Conservation (phyloP, 2,113 vertebrate species). For the Ranitomeya variabilis region DNA sequence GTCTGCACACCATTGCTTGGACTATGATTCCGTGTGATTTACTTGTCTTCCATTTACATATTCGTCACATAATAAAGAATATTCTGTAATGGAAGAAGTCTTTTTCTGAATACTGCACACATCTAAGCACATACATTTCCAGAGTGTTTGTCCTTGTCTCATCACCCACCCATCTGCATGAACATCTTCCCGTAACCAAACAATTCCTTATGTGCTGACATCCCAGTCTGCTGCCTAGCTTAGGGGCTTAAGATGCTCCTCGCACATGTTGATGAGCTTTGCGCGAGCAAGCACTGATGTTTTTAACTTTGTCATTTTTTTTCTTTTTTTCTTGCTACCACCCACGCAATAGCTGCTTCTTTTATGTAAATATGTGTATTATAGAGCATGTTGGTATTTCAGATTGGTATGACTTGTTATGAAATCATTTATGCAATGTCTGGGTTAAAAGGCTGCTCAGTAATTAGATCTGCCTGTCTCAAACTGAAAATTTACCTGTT, state of each 20-base stretch:
- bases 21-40: background rate
- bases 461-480: background rate
- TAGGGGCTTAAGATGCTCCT: slow-evolving; percentile 21
- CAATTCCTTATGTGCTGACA: slow-evolving; percentile 29
- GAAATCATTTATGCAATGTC: too few species aligned
- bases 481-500: background rate
- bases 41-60: background rate
- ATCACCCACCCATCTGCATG: slow-evolving; percentile 23
- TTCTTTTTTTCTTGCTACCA: slow-evolving; percentile 6
- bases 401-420: background rate
- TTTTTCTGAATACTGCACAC: background rate
- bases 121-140: background rate
- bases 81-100: background rate
- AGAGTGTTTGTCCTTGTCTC: slow-evolving; percentile 23
- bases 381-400: background rate
- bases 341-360: background rate
- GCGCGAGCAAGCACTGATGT: slow-evolving; percentile 1
- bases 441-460: background rate
- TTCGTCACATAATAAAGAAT: background rate
- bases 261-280: slow-evolving; percentile 23
- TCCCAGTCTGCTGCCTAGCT: slow-evolving; percentile 25
- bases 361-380: slow-evolving; percentile 31
- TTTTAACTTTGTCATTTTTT: slow-evolving; percentile 15
- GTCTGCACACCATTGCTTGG: background rate
- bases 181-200: slow-evolving; percentile 33